Base-by-base conservation (phyloP, 2,797 vertebrate genomes). In the Pyrocephalus nanus region DNA sequence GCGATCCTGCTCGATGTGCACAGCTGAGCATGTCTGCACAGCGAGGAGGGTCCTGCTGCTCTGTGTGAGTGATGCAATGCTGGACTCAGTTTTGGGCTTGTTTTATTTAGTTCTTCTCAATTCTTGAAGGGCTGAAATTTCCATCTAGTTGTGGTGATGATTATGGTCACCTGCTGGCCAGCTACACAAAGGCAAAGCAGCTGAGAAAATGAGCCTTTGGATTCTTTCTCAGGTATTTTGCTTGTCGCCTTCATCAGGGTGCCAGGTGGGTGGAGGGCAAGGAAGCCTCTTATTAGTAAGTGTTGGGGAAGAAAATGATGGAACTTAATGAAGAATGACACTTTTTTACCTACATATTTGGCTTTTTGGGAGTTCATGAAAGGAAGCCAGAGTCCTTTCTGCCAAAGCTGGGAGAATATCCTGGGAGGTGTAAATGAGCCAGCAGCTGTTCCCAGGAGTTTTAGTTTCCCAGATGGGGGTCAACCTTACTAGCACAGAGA, bases 1-100 rank as follows among this genome's bases (percentile, higher is more conserved):
- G 6, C 2, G 14, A 25, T 38, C 62, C 58, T 54, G 62, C 27
- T 51, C 0, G 0, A 26, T 12, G 8, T 2, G 15, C 32, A 38
- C 22, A 48, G 34, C 43, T 69, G 51, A 61, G 23, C 1, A 0
- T 26, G n/a, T 40, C 47, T 50, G 51, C 21, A 32, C 3, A 3
- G 34, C 2, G 0, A 65, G 72, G 57, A 55, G 7, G 29, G 13
- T 79, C 64, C 73, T 67, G 40, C 67, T 60, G 20, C 34, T 64
- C 50, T 3, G 0, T 18, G 26, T 21, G 23, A 48, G 23, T 57
- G 23, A 36, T 21, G 25, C n/a, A 38, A 17, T 53, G 67, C 36
- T 65, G 29, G 26, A 32, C 38, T 79, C 25, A 12, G 10, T 23
- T 53, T 71, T 57, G 57, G 16, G 38, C 70, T 82, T 32, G 6